phyloP scores from a whole-genome alignment of 2,797 vertebrate genomes.

The Bufotes viridis region DNA sequence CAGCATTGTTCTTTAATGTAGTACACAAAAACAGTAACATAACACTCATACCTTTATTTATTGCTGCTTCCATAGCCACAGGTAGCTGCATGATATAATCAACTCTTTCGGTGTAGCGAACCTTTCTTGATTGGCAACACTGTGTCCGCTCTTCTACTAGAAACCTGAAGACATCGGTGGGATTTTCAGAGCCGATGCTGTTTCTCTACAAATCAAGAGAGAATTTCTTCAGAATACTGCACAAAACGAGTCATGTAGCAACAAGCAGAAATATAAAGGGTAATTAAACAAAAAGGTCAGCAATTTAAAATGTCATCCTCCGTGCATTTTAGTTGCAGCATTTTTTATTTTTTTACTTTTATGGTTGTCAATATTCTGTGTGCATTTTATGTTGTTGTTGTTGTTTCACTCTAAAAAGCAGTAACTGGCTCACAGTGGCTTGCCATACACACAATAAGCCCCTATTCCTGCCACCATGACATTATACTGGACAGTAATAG shows the following conservation, averaged over 20 bases:
- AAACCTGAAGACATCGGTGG: constrained; percentile 94
- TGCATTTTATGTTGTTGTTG: neutral
- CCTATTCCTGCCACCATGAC: no score
- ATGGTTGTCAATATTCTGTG: neutral
- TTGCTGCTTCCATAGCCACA: constrained; percentile 89
- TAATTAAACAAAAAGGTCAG: constrained; percentile 2
- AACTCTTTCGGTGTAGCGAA: constrained; percentile 91
- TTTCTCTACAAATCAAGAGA: constrained; percentile 82
- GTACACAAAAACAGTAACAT: neutral
- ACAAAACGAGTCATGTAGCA: neutral
- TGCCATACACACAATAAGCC: neutral
- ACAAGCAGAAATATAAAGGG: neutral
- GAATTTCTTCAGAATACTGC: neutral
- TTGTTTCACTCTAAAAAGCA: neutral
- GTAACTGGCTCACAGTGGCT: neutral
- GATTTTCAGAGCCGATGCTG: constrained; percentile 89
- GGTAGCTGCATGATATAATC: constrained; percentile 96
- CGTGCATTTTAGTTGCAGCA: neutral
- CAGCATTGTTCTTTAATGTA: neutral
- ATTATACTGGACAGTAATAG: no score
- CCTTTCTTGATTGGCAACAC: constrained; percentile 93
- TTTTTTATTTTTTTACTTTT: neutral
- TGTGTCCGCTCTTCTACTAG: constrained; percentile 94
- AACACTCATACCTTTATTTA: constrained; percentile 85
- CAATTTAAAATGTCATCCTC: neutral